Percentiles rank a stretch among this genome's conserved stretches.
These are phyloP conservation scores for Limnephilus marmoratus DNA, from an alignment of 2,888 invertebrate genomes.

Conservation along the genomic window DNA sequence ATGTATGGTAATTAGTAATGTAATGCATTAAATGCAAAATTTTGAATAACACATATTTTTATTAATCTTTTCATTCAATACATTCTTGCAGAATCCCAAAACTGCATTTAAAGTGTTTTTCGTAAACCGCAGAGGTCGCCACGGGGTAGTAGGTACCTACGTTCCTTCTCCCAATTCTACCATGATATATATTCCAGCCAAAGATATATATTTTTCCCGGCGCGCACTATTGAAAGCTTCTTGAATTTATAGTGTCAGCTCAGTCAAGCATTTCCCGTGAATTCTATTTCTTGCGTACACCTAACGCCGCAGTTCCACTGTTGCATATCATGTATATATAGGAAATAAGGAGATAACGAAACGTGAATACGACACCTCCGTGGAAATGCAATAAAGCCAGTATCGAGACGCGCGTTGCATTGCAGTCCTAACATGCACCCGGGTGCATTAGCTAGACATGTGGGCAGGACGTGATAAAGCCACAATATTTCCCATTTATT, in stretches of 20 bases:
- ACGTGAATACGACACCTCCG: not conserved
- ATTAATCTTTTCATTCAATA: not conserved
- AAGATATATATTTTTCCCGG: not conserved
- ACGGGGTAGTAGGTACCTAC: not conserved
- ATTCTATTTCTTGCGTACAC: conserved; percentile 29
- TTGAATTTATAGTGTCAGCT: not conserved
- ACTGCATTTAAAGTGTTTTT: not conserved
- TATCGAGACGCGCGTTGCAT: not conserved
- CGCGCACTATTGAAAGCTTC: not conserved
- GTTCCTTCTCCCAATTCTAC: not conserved
- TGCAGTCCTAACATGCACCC: not conserved
- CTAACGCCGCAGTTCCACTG: conserved; percentile 20
- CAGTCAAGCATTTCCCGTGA: not conserved
- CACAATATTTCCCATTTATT: not conserved
- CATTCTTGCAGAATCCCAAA: not conserved
- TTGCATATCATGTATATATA: not conserved
- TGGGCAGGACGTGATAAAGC: not conserved
- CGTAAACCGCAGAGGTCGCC: not conserved
- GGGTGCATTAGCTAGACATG: not conserved
- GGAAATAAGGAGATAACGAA: conserved; percentile 12
- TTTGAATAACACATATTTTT: not conserved
- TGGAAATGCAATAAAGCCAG: not conserved
- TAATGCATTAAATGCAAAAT: too few relatives aligned
- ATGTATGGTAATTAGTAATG: too few relatives aligned
- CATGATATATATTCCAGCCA: not conserved